phyloP scores from a whole-genome alignment of 2,113 vertebrate species.

The Notarius lentiginosus region DNA sequence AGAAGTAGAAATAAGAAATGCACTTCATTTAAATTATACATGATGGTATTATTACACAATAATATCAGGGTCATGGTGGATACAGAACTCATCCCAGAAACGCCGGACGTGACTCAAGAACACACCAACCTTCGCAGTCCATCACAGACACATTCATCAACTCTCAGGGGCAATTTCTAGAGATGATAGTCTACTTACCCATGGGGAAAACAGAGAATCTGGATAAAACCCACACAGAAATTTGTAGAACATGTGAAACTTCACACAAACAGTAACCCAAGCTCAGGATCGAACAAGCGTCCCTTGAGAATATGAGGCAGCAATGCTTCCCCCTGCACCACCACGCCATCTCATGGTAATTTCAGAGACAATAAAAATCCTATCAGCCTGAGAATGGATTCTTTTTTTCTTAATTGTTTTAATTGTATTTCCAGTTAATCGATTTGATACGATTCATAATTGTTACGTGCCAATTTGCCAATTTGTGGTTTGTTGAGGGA shows the following conservation, averaged over 20 bases:
- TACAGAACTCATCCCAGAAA: neutral
- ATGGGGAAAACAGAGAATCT: no score
- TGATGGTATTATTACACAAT: neutral
- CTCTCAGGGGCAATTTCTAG: neutral
- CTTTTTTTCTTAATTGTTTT: neutral
- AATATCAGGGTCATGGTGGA: neutral
- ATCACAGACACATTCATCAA: neutral
- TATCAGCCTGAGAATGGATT: neutral
- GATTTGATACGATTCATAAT: neutral
- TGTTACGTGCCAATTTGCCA: no score
- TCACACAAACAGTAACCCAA: neutral
- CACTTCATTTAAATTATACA: neutral
- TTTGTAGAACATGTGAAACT: neutral
- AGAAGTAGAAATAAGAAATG: neutral
- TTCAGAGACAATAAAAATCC: conserved; percentile 11
- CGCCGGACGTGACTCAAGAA: neutral
- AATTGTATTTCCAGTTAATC: neutral
- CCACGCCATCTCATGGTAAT: neutral
- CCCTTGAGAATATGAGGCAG: neutral
- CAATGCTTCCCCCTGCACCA: neutral
- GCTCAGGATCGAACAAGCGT: neutral
- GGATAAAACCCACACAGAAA: neutral
- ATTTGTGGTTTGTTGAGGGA: no score
- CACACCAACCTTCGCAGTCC: neutral
- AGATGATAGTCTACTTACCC: neutral